Base-by-base conservation (phyloP, 1,140 invertebrate species). In the Asobara japonica region DNA sequence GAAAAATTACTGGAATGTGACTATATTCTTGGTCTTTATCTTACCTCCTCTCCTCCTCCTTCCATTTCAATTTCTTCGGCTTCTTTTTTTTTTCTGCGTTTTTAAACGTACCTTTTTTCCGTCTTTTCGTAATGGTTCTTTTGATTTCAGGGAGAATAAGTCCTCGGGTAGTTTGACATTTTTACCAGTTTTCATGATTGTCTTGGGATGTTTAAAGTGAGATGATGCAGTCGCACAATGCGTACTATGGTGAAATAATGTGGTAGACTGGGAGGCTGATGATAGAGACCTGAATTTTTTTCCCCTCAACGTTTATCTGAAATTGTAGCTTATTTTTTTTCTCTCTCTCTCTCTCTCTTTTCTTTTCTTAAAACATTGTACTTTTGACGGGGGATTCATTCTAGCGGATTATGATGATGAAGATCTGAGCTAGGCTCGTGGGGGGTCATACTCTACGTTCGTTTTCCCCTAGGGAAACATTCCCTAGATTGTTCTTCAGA, bases 111-210 rank as follows among this genome's bases (percentile, higher is more conserved):
- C n/a, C n/a, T 4, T 38, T 66, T 18, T 22, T 11, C 8, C 22
- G 27, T 51, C 38, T 72, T 65, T 45, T 72, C 72, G 64, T 33
- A 66, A 45, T 64, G 41, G 69, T 71, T 56, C 10, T 71, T 72
- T 33, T 61, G 60, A 22, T 64, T 71, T 22, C 45, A 64, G 25
- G 27, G 51, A 65, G 22, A 72, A 77, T 48, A 70, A 69, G 65
- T 41, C 67, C 61, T 48, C 61, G 25, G 72, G 48, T 70, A 77
- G 71, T 77, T 80, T 77, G 71, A 76, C 70, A 77, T 79, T 78
- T 77, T 78, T 79, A 72, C 66, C 66, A 51, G 16, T 64, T 64
- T 45, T 60, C 64, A 76, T 56, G 75, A 77, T 80, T 78, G 72
- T 76, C 72, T 36, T 66, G 71, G 45, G 45, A 41, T 45, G 51